Percentiles rank a stretch among this genome's conserved stretches.
These are phyloP conservation scores for Liasis olivaceus DNA, from an alignment of 2,797 vertebrate genomes.

Conservation along the genomic window DNA sequence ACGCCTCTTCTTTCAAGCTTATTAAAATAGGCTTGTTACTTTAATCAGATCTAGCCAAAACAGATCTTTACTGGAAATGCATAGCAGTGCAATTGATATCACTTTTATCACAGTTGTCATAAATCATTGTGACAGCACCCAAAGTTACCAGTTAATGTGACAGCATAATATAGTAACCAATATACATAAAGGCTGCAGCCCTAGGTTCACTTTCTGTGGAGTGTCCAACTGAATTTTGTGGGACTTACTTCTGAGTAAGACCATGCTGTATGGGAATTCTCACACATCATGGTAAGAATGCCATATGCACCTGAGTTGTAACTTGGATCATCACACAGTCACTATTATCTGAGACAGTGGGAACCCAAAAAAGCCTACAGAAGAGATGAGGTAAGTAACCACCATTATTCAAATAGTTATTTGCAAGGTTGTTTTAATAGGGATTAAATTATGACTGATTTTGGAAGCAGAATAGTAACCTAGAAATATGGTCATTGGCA, in stretches of 20 bases:
- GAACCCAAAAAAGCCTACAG: background rate
- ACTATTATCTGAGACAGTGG: background rate
- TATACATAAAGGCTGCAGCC: background rate
- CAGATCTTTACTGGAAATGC: background rate
- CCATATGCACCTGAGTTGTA: no score
- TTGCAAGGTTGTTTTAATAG: background rate
- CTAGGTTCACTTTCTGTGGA: background rate
- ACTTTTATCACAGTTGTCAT: conserved; percentile 1
- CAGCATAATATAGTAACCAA: background rate
- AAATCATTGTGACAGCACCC: conserved; percentile 23
- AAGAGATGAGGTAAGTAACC: background rate
- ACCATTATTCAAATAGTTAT: background rate
- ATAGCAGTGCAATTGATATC: background rate
- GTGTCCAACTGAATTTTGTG: conserved; percentile 13
- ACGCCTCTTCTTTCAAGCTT: background rate
- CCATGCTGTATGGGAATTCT: background rate
- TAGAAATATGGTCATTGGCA: no score
- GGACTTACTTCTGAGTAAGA: background rate
- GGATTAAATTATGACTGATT: background rate
- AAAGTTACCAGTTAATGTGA: conserved; percentile 3
- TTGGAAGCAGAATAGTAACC: background rate
- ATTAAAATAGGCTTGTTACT: background rate
- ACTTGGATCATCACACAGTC: background rate
- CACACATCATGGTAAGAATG: background rate
- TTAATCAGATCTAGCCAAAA: background rate